phyloP scores from a whole-genome alignment of 2,113 vertebrate species.

The Ciconia maguari region DNA sequence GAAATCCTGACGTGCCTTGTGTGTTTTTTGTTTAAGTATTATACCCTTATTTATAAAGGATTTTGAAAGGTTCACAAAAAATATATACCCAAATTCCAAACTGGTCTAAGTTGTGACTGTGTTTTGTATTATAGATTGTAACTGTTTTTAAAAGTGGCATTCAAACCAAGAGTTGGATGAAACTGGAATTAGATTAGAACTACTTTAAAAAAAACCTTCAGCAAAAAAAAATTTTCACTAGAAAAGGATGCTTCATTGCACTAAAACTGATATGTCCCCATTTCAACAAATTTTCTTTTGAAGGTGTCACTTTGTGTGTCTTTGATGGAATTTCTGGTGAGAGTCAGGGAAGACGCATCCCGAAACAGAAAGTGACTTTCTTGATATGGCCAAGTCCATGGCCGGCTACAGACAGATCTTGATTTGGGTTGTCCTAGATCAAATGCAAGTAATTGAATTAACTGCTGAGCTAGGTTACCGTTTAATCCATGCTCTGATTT shows the following conservation, averaged over 20 bases:
- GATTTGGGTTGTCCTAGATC: not conserved
- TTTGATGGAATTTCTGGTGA: not conserved
- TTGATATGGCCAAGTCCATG: not conserved
- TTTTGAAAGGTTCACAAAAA: not conserved
- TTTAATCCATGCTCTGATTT: not conserved
- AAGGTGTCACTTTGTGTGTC: not conserved
- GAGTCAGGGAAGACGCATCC: not conserved
- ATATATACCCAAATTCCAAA: not conserved
- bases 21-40: not conserved
- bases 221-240: not conserved
- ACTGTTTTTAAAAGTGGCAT: not conserved
- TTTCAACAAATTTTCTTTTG: not conserved
- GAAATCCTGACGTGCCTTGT: not conserved
- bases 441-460: not conserved
- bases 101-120: not conserved
- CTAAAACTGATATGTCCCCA: accelerated
- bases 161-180: not conserved
- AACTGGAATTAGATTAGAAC: not conserved
- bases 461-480: not conserved
- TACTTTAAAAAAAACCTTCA: not conserved
- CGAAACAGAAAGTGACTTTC: not conserved
- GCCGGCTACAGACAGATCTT: not conserved
- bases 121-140: not conserved
- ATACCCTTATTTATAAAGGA: not conserved
- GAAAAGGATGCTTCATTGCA: not conserved